These are phyloP conservation scores for Lampris megalopsis DNA, from an alignment of 2,113 vertebrate genomes.

Conservation along the genomic window DNA sequence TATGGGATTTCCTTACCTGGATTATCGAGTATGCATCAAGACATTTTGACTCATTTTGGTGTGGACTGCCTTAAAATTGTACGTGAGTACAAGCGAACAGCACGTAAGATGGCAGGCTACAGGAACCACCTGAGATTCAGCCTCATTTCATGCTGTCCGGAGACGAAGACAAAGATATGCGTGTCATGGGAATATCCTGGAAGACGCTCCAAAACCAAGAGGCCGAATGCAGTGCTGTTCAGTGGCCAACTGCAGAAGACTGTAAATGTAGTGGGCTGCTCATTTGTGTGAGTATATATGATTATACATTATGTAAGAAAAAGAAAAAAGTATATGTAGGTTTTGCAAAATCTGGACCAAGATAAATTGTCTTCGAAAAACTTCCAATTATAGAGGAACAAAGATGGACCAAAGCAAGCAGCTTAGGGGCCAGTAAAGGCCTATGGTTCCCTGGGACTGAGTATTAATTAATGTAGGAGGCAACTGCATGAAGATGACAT, in stretches of 20 bases:
- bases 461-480: slow-evolving; percentile 13
- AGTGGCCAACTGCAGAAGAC: neutral
- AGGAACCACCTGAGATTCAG: too few relatives aligned
- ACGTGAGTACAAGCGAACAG: too few relatives aligned
- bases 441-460: slow-evolving; percentile 4
- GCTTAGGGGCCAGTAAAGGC: neutral
- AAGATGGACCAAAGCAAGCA: neutral
- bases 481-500: slow-evolving; percentile 7
- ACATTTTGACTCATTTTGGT: too few relatives aligned
- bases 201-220: too few relatives aligned
- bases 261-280: neutral
- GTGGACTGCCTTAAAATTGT: too few relatives aligned
- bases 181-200: too few relatives aligned
- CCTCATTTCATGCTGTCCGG: too few relatives aligned
- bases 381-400: neutral
- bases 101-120: too few relatives aligned
- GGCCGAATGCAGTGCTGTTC: neutral
- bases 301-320: neutral
- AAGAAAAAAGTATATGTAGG: neutral
- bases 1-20: too few relatives aligned
- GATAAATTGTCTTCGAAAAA: neutral
- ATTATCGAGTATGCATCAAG: too few relatives aligned
- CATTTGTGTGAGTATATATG: neutral
- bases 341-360: neutral
- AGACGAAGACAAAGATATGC: too few relatives aligned